Conservation (phyloP, 2,113 vertebrate species). For the Chionomys nivalis region DNA sequence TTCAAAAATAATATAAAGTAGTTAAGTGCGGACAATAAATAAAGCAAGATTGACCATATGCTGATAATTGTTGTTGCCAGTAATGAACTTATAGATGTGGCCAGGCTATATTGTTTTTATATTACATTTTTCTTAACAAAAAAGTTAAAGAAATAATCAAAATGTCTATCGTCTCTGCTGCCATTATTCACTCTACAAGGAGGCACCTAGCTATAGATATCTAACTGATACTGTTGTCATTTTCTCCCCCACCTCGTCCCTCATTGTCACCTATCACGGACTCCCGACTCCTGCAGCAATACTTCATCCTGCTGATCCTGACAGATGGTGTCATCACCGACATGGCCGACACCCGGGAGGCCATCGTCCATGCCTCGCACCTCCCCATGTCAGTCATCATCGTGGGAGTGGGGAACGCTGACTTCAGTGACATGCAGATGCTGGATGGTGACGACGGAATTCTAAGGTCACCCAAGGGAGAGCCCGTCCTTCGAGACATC, state of each 20-base stretch:
- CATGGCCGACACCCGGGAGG: constrained; percentile 98
- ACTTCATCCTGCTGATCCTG: constrained; percentile 98
- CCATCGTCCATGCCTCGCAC: constrained; percentile 97
- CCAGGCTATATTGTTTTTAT: background rate
- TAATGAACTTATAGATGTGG: background rate
- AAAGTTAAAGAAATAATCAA: background rate
- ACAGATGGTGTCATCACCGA: constrained; percentile 98
- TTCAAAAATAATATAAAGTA: background rate
- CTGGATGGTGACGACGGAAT: constrained; percentile 96
- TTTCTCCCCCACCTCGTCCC: background rate
- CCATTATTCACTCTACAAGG: background rate
- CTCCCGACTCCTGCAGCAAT: constrained; percentile 89
- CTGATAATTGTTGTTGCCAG: background rate
- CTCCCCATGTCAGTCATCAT: constrained; percentile 99
- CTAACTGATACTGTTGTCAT: constrained; percentile 28
- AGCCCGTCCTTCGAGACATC: constrained; percentile 96
- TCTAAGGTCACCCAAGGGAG: constrained; percentile 94
- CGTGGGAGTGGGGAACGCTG: constrained; percentile 95
- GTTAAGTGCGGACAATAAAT: background rate
- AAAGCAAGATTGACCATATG: background rate
- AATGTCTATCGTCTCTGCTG: background rate
- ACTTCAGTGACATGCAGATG: constrained; percentile 99
- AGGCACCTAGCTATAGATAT: fast-evolving
- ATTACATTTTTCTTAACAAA: background rate
- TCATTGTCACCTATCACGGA: fast-evolving